A percentile compares a stretch with the other conserved stretches of the same genome.
phyloP scores from a whole-genome alignment of 2,888 invertebrate genomes.

The Sinhomidia bicolor region DNA sequence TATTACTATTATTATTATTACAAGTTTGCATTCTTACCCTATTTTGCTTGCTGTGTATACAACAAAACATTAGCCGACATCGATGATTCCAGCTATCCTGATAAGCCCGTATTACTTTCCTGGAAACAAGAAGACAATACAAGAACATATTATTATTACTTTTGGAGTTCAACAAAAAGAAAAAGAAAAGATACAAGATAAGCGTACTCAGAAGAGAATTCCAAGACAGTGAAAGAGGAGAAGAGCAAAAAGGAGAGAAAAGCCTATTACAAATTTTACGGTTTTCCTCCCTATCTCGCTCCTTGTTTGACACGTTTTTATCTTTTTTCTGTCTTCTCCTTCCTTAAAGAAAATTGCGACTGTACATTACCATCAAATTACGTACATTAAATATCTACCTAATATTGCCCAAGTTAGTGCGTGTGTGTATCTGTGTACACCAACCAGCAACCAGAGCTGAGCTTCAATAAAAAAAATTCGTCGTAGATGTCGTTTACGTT shows the following conservation, averaged over 20 bases:
- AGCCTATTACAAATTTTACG: slow-evolving; percentile 34
- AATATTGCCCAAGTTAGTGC: no score
- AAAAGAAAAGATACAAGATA: not conserved
- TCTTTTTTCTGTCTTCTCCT: slow-evolving; percentile 9
- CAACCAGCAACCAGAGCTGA: no score
- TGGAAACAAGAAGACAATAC: slow-evolving; percentile 81
- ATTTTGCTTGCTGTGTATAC: slow-evolving; percentile 89
- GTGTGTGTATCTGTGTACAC: no score
- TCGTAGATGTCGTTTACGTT: not conserved
- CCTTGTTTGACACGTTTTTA: slow-evolving; percentile 36
- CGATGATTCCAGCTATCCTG: slow-evolving; percentile 94
- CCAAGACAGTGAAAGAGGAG: not conserved
- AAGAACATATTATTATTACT: not conserved
- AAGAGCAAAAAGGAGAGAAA: not conserved
- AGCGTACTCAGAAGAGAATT: not conserved
- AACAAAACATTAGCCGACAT: slow-evolving; percentile 91
- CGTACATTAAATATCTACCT: no score
- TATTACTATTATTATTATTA: not conserved
- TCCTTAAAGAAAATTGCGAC: slow-evolving; percentile 25
- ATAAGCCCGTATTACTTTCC: slow-evolving; percentile 92
- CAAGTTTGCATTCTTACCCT: slow-evolving; percentile 83
- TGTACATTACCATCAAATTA: slow-evolving; percentile 9
- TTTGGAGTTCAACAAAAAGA: not conserved
- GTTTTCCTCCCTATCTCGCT: slow-evolving; percentile 28
- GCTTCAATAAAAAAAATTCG: not conserved